Evolutionary conservation across 2,888 invertebrate genomes (phyloP), one percentile per base, ranked within the genome.

Genomic region (Philereme transversata): DNA sequence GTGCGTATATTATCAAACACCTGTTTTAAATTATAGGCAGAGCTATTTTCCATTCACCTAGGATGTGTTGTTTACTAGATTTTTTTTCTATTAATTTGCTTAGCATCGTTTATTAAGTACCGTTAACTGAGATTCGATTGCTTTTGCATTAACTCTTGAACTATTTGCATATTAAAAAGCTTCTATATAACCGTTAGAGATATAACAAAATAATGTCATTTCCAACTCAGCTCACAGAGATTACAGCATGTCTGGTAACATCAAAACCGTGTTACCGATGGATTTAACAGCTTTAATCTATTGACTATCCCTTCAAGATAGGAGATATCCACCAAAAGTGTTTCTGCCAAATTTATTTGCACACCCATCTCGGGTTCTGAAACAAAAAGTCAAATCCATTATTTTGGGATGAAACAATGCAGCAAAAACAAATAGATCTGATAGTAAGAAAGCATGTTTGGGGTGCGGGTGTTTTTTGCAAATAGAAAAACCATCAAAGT

Each of bases 391-490:
- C 75, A 78, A 86, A 80, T 74, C 83, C 82, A 83, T 80, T 81
- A 79, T 76, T 78, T 69, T 65, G 71, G 72, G 80, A 80, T 48
- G 51, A 88, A 83, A 90, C 87, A 90, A 88, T 86, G 77, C 72
- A 65, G 73, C 79, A 90, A 90, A 90, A 89, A 89, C 74, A 79
- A 80, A 77, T 84, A 87, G 84, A 90, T 90, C 90, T 86, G 87
- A 90, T 90, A 87, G 80, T 83, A 82, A 79, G 81, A 86, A 86
- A 82, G 84, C 76, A 75, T 86, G 84, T 84, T 86, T 84, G 82
- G 84, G 77, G 75, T 76, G 71, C 65, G 78, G 75, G 81, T 85
- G 87, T 83, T 83, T 86, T 82, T 77, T 70, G 71, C 73, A 65
- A 78, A 78, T 60, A 55, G 43, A n/a, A 41, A 48, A 38, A 0